Conservation (phyloP, 2,113 vertebrate species). For the Pelmatolapia mariae region DNA sequence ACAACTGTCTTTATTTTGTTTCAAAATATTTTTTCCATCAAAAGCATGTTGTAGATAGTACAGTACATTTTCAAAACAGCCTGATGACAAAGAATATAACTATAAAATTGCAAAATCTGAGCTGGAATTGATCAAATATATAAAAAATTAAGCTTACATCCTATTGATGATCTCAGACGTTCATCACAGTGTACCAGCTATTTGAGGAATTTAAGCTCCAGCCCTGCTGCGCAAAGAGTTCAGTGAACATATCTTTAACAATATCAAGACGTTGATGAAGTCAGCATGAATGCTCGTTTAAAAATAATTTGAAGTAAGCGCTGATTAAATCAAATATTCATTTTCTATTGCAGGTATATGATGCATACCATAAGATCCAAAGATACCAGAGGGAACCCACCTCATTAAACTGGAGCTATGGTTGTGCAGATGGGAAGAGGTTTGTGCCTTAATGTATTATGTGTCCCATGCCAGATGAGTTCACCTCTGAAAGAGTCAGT, state of each 20-base stretch:
- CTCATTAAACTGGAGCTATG: constrained; percentile 19
- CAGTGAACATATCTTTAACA: not conserved
- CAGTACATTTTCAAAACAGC: not conserved
- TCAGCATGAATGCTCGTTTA: not conserved
- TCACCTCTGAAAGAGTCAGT: not conserved
- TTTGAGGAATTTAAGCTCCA: not conserved
- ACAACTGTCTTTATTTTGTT: not conserved
- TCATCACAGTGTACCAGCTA: not conserved
- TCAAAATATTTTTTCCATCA: not conserved
- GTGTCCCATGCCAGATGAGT: not conserved
- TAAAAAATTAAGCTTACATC: not conserved
- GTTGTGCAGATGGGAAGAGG: constrained; percentile 13
- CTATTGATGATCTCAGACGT: not conserved
- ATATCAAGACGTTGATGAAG: not conserved
- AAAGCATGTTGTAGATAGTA: not conserved
- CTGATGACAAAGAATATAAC: not conserved
- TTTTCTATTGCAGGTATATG: constrained; percentile 14
- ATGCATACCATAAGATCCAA: not conserved
- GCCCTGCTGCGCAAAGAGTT: not conserved
- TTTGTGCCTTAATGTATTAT: constrained; percentile 1
- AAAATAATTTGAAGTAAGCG: not conserved
- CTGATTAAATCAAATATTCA: constrained; percentile 25
- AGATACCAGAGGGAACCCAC: constrained; percentile 3
- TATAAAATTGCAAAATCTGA: not conserved
- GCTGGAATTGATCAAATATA: not conserved